Evolutionary conservation across 2,888 invertebrate species (phyloP).

Genomic region (Rotaria magnacalcarata): DNA sequence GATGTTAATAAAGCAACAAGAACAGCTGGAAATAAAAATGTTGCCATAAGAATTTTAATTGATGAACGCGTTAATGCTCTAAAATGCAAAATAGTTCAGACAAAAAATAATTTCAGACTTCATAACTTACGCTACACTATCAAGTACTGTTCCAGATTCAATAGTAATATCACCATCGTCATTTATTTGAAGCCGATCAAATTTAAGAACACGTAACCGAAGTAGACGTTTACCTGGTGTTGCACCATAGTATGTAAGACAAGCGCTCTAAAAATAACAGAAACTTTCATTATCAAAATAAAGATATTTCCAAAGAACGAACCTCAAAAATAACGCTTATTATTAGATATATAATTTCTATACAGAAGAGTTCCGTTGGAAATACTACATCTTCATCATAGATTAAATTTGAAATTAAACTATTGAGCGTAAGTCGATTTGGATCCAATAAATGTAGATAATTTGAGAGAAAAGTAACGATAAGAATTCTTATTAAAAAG

Average conservation of each 20-base stretch:
- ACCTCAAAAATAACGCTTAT: background rate
- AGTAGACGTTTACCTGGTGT: constrained; percentile 42
- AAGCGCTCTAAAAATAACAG: background rate
- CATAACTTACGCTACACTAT: background rate
- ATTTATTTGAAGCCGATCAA: constrained; percentile 9
- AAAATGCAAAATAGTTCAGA: background rate
- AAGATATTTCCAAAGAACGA: background rate
- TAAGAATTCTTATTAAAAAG: background rate
- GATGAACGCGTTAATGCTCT: constrained; percentile 40
- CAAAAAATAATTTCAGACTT: background rate
- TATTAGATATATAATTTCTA: background rate
- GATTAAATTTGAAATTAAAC: background rate
- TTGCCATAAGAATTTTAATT: constrained; percentile 40
- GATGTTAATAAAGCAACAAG: constrained; percentile 42
- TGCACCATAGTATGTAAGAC: constrained; percentile 31
- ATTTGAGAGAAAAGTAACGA: background rate
- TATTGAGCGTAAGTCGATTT: background rate
- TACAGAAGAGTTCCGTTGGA: background rate
- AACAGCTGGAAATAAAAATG: constrained; percentile 45
- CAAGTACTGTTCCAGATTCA: background rate
- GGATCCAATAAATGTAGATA: background rate
- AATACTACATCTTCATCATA: background rate
- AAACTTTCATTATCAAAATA: background rate
- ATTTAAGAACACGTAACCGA: constrained; percentile 40
- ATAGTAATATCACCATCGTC: background rate